Conservation (phyloP, 2,888 invertebrate species). For the Archaeoteleia sp. region DNA sequence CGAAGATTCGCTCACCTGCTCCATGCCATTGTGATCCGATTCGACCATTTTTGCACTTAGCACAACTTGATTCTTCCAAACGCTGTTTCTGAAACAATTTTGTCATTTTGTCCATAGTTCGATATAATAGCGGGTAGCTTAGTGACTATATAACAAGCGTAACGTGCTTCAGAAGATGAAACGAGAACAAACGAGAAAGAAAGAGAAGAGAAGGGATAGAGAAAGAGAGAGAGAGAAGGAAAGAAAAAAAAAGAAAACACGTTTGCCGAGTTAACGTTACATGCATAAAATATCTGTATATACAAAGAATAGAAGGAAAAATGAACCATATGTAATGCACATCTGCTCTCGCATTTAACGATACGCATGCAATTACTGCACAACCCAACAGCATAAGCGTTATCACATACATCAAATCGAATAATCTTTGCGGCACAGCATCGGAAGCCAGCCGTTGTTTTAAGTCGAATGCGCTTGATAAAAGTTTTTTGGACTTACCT, state of each 20-base stretch:
- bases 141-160: constrained; percentile 1
- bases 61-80: too few species aligned
- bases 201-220: background rate
- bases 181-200: background rate
- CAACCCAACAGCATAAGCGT: background rate
- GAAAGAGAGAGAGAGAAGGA: background rate
- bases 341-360: too few species aligned
- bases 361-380: too few species aligned
- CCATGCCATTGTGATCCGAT: constrained; percentile 60
- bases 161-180: constrained; percentile 4
- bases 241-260: background rate
- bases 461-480: constrained; percentile 6
- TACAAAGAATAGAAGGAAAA: too few species aligned
- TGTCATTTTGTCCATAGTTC: too few species aligned
- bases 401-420: constrained; percentile 11
- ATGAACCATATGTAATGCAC: too few species aligned
- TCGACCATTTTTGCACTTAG: constrained; percentile 60
- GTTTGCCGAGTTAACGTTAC: background rate
- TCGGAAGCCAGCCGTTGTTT: background rate
- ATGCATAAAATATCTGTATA: background rate
- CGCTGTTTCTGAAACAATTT: too few species aligned
- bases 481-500: constrained; percentile 8
- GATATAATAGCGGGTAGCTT: constrained; percentile 2
- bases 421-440: constrained; percentile 7
- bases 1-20: constrained; percentile 38